Conservation (phyloP, 2,113 vertebrate species). For the Probosciger aterrimus region DNA sequence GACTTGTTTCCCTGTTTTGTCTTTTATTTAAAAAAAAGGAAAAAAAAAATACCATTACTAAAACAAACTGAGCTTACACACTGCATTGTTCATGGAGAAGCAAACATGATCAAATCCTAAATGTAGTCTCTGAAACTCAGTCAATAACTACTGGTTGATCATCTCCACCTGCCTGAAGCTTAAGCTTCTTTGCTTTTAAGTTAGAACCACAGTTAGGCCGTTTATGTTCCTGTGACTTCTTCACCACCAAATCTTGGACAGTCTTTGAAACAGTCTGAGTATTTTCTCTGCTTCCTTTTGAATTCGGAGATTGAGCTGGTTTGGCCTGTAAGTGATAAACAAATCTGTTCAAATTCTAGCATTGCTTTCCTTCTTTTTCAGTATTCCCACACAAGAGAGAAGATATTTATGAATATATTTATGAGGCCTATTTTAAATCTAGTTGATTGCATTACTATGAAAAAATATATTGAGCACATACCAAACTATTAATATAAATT, state of each 20-base stretch:
- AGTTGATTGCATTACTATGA: neutral
- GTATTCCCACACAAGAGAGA: neutral
- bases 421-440: neutral
- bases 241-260: slow-evolving; percentile 22
- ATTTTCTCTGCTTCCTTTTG: neutral
- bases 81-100: neutral
- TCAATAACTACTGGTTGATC: slow-evolving; percentile 39
- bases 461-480: neutral
- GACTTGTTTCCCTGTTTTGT: neutral
- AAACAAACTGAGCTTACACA: neutral
- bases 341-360: neutral
- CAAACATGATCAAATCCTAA: neutral
- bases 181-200: slow-evolving; percentile 64
- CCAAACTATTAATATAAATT: neutral
- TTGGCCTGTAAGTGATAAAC: slow-evolving; percentile 52
- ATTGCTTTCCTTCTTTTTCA: neutral
- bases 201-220: slow-evolving; percentile 56
- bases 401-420: neutral
- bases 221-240: slow-evolving; percentile 68
- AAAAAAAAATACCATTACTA: neutral
- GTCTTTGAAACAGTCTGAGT: neutral
- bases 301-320: neutral
- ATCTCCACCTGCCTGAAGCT: slow-evolving; percentile 29
- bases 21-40: neutral
- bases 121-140: neutral